Conservation (phyloP, 2,888 invertebrate genomes). For the Phasia obesa region DNA sequence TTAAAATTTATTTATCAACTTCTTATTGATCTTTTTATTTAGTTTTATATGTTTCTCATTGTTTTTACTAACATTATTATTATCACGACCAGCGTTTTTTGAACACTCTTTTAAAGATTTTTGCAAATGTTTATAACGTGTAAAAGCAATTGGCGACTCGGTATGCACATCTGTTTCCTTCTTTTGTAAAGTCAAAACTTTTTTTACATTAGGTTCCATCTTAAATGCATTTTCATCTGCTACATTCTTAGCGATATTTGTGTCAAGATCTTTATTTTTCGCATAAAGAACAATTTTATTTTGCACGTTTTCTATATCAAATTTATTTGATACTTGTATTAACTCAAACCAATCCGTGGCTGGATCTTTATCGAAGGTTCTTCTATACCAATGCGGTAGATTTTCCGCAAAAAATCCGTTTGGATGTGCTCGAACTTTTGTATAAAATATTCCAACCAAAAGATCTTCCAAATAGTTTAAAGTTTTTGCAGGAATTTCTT, state of each 20-base stretch:
- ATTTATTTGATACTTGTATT: slow-evolving; percentile 38
- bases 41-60: neutral
- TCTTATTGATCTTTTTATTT: no score
- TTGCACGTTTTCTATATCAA: slow-evolving; percentile 45
- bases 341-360: slow-evolving; percentile 40
- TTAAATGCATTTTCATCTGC: neutral
- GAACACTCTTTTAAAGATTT: slow-evolving; percentile 11
- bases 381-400: slow-evolving; percentile 49
- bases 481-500: neutral
- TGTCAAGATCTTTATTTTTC: neutral
- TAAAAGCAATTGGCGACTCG: slow-evolving; percentile 1
- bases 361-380: slow-evolving; percentile 44
- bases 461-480: slow-evolving; percentile 21
- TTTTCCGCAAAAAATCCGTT: slow-evolving; percentile 53
- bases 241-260: neutral
- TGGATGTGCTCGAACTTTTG: slow-evolving; percentile 46
- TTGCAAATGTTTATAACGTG: slow-evolving; percentile 53
- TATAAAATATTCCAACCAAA: slow-evolving; percentile 37
- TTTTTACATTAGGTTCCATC: neutral
- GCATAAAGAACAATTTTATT: slow-evolving; percentile 46
- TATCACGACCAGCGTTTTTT: slow-evolving; percentile 11
- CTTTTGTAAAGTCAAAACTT: no score
- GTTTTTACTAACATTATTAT: neutral
- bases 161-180: no score
- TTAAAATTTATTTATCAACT: no score